Conservation (phyloP, 2,888 invertebrate species). For the Elmis aenea region DNA sequence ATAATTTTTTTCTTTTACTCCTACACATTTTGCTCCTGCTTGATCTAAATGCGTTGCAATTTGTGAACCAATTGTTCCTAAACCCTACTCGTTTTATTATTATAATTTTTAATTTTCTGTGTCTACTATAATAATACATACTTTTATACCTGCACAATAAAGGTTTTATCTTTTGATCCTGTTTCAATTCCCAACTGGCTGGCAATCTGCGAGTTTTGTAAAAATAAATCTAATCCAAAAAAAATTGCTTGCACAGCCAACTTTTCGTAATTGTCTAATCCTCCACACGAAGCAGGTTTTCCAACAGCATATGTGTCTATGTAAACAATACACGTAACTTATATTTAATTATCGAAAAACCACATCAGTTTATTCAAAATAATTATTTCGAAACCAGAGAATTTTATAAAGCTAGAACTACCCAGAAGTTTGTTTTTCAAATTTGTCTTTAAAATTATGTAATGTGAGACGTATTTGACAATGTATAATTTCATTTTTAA, state of each 20-base stretch:
- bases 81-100: conserved; percentile 28
- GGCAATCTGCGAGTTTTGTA: conserved; percentile 33
- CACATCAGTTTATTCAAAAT: too few relatives aligned
- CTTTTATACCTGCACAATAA: conserved; percentile 35
- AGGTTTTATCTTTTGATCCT: conserved; percentile 36
- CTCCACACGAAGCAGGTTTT: conserved; percentile 31
- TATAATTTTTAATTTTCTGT: background rate
- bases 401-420: too few relatives aligned
- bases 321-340: background rate
- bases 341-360: background rate
- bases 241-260: conserved; percentile 32
- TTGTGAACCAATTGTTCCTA: conserved; percentile 37
- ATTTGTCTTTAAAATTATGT: too few relatives aligned
- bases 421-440: too few relatives aligned
- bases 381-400: too few relatives aligned
- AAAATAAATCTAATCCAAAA: conserved; percentile 31
- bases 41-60: conserved; percentile 30
- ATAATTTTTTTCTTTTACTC: conserved; percentile 38
- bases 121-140: background rate
- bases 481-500: too few relatives aligned
- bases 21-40: conserved; percentile 39
- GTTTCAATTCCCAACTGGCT: conserved; percentile 26
- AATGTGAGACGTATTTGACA: too few relatives aligned
- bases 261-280: conserved; percentile 32
- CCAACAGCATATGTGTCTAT: conserved; percentile 26